A percentile compares a stretch with the other conserved stretches of the same genome.
Conservation (phyloP, 2,797 vertebrate genomes). For the Sciurus vulgaris region DNA sequence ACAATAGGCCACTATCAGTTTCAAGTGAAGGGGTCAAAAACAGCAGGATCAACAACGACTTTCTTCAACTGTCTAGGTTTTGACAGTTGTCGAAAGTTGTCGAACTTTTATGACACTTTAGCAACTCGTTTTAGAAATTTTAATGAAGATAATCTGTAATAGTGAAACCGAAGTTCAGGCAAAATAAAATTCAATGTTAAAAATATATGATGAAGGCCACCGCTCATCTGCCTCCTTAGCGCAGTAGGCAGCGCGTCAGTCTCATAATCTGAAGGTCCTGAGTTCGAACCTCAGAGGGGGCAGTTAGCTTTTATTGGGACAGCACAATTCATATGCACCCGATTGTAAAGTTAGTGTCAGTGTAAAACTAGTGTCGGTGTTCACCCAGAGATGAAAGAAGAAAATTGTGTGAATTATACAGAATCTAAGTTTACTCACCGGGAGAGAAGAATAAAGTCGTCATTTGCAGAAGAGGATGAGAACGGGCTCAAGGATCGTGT, state of each 20-base stretch:
- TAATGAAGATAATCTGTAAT: rapidly evolving
- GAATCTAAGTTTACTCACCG: no score
- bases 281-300: slow-evolving; percentile 90
- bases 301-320: rapidly evolving
- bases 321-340: no score
- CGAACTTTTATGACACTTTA: not conserved
- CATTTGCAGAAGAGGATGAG: no score
- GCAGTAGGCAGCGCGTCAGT: slow-evolving; percentile 90
- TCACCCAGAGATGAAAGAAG: no score
- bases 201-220: rapidly evolving
- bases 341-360: no score
- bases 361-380: no score
- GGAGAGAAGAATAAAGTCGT: no score
- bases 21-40: no score
- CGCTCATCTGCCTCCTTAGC: slow-evolving; percentile 73
- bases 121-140: not conserved
- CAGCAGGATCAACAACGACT: not conserved
- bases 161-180: rapidly evolving
- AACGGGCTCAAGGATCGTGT: no score
- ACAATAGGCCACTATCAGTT: not conserved
- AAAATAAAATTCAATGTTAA: not conserved
- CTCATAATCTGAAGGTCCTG: slow-evolving; percentile 90
- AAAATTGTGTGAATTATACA: no score
- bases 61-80: not conserved
- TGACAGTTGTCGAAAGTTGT: not conserved